A percentile compares a stretch with the other conserved stretches of the same genome.
These are phyloP conservation scores for Brachyptera risi DNA, from an alignment of 2,888 invertebrate species.

Conservation along the genomic window DNA sequence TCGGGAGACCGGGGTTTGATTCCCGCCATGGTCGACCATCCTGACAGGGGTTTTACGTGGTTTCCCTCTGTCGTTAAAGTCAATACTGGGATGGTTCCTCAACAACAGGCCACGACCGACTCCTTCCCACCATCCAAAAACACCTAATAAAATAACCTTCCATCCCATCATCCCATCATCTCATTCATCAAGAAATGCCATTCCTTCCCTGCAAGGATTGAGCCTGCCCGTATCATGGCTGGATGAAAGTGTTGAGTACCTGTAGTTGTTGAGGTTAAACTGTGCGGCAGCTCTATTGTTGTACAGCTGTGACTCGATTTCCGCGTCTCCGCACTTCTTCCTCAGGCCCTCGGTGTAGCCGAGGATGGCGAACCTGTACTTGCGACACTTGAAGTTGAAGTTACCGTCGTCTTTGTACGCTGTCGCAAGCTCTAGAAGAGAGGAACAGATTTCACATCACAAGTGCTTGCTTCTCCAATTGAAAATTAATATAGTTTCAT, in stretches of 20 bases:
- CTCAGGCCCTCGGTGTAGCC: constrained; percentile 89
- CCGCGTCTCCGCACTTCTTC: constrained; percentile 62
- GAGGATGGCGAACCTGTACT: constrained; percentile 82
- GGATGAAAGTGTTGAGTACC: constrained; percentile 45
- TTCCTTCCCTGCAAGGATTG: constrained; percentile 30
- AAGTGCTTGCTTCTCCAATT: no score
- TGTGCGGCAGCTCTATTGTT: constrained; percentile 92
- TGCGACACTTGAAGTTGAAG: constrained; percentile 89
- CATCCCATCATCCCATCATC: no score
- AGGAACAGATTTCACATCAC: neutral
- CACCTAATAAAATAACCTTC: no score
- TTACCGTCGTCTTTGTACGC: constrained; percentile 96
- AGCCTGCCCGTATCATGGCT: neutral
- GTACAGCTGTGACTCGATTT: constrained; percentile 76
- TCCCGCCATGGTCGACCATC: no score
- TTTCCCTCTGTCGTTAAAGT: no score
- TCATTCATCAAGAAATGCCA: no score
- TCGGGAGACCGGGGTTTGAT: no score
- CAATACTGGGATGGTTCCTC: no score
- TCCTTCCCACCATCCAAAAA: no score
- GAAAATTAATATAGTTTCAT: no score
- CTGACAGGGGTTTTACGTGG: no score
- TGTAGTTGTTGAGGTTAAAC: constrained; percentile 75
- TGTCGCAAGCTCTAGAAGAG: constrained; percentile 66
- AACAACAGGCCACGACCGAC: no score